Evolutionary conservation across 2,113 vertebrate genomes (phyloP).

Genomic region (Dasyornis broadbenti): DNA sequence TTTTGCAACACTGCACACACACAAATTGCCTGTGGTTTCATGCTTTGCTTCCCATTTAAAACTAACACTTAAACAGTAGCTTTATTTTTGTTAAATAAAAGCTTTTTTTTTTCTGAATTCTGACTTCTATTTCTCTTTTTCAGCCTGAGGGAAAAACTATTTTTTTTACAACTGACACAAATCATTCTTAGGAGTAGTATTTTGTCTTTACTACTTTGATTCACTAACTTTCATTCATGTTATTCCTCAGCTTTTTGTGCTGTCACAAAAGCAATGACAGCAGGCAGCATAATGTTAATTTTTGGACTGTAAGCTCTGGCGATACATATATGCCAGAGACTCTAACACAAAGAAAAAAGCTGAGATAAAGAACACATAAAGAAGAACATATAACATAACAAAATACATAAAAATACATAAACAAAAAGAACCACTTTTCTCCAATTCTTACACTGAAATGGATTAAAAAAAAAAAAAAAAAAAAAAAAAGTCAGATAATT

Average conservation of each 20-base stretch:
- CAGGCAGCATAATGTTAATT: neutral
- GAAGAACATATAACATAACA: neutral
- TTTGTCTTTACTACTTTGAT: neutral
- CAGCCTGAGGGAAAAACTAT: neutral
- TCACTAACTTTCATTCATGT: neutral
- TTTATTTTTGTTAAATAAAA: constrained; percentile 53
- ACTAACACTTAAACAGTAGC: constrained; percentile 39
- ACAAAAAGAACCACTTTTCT: neutral
- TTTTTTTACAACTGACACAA: neutral
- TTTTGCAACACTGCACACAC: constrained; percentile 15
- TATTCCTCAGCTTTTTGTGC: neutral
- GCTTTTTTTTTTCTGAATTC: neutral
- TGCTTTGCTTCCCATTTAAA: constrained; percentile 54
- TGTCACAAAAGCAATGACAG: neutral
- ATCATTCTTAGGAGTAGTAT: neutral
- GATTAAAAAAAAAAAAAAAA: neutral
- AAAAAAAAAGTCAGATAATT: neutral
- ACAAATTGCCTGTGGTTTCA: constrained; percentile 41
- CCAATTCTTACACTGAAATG: neutral
- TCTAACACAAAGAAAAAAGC: neutral
- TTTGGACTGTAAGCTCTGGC: neutral
- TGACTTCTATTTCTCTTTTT: neutral
- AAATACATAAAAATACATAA: neutral
- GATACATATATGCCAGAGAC: neutral
- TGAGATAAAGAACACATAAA: neutral